These are phyloP conservation scores for Lagocephalus sceleratus DNA, from an alignment of 2,797 vertebrate genomes.

Conservation along the genomic window DNA sequence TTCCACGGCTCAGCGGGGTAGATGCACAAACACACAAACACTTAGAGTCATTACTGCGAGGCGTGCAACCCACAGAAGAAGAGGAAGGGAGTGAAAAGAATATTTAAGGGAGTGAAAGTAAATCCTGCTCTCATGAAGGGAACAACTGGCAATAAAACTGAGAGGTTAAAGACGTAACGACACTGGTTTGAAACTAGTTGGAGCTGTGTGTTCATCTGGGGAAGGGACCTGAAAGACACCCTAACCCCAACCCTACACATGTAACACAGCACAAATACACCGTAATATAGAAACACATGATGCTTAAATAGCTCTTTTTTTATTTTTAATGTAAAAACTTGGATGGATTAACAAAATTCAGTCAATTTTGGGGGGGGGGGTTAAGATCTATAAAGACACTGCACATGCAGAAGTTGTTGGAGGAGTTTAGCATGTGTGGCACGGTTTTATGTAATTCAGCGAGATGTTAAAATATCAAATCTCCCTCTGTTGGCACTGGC, in stretches of 20 bases:
- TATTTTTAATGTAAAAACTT: no score
- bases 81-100: constrained; percentile 20
- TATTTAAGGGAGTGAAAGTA: constrained; percentile 9
- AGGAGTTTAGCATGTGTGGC: constrained; percentile 10
- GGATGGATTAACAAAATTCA: no score
- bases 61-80: constrained; percentile 15
- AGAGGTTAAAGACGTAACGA: not conserved
- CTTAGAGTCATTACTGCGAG: constrained; percentile 23
- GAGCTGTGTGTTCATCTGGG: no score
- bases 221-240: no score
- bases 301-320: no score
- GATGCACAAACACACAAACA: constrained; percentile 23
- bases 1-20: constrained; percentile 44
- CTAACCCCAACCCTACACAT: no score
- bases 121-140: not conserved
- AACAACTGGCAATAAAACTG: not conserved
- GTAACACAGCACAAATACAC: no score
- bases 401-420: constrained; percentile 18
- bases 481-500: constrained; percentile 26
- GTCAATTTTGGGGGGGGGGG: no score
- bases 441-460: constrained; percentile 32
- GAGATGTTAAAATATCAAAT: constrained; percentile 41
- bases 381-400: constrained; percentile 5
- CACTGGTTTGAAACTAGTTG: not conserved
- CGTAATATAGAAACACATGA: no score